Base-by-base conservation (phyloP, 1,140 invertebrate genomes). In the Lasaia peninsularis region DNA sequence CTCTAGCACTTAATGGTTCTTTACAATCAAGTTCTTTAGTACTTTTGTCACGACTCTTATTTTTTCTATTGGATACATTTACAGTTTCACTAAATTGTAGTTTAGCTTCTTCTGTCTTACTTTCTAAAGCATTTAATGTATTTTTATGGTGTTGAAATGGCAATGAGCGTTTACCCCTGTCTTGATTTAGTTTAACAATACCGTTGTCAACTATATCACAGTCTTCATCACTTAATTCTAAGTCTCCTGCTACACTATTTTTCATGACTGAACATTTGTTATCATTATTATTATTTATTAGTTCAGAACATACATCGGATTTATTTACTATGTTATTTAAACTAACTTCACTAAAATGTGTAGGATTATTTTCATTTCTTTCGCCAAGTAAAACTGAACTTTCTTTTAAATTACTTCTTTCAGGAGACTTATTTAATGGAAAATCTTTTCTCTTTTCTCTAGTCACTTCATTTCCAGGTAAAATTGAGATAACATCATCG, bases 181-280 rank as follows among this genome's bases (percentile, higher is more conserved):
- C 21, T 24, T 28, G 5, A 3, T 51, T 51, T 51, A 1, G 12
- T 9, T 12, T 16, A 16, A 12, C 21, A 12, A 32, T n/a, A 31
- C 31, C 49, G 12, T 9, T 18, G 18, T 80, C 67, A 16, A 60
- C 48, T 65, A 64, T 65, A 56, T 84, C 82, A 60, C 72, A 74
- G 44, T 67, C 77, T 63, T 88, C 85, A 56, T 88, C 85, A 65
- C 85, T 88, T 55, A 88, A 63, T 54, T 80, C 72, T 62, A 88
- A 74, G 66, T 88, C 85, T 8, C 71, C 70, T 62, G 71, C 77
- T 32, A 88, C 69, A 49, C 71, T 60, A 24, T 60, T n/a, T 24
- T 49, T 33, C 21, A 7, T 10, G 20, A 14, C 2, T 24, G 3
- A 2, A 14, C 21, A 11, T 28, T 32, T 37, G 9, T 10, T 20